Evolutionary conservation across 2,888 invertebrate genomes (phyloP).

Genomic region (Lordiphosa fenestrarum): DNA sequence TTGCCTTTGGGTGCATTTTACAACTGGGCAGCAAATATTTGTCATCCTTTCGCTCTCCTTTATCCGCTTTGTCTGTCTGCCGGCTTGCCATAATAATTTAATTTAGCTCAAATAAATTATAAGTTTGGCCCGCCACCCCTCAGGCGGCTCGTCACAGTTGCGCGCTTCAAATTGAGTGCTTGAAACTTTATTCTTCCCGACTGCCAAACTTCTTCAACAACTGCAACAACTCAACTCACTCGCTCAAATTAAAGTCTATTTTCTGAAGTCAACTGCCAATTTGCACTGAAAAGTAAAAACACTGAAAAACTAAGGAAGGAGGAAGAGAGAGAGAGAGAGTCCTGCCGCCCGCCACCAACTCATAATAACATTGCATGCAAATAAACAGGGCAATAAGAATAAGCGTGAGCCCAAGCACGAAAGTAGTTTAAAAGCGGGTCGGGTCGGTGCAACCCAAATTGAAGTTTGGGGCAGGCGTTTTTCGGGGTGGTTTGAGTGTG

Average conservation of each 20-base stretch:
- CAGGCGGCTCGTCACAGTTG: conserved; percentile 50
- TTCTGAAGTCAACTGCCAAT: conserved; percentile 69
- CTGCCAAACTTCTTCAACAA: conserved; percentile 19
- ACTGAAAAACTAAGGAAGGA: too few species aligned
- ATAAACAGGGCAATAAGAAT: conserved; percentile 50
- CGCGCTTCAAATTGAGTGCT: conserved; percentile 64
- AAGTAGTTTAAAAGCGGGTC: conserved; percentile 51
- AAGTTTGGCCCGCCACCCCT: conserved; percentile 45
- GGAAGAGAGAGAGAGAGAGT: too few species aligned
- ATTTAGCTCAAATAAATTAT: conserved; percentile 72
- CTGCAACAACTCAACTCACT: conserved; percentile 23
- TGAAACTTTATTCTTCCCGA: conserved; percentile 42
- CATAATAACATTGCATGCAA: conserved; percentile 62
- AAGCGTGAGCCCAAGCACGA: conserved; percentile 33
- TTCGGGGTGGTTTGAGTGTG: too few species aligned
- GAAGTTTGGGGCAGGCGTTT: neutral
- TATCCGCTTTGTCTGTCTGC: conserved; percentile 21
- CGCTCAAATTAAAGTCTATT: conserved; percentile 65
- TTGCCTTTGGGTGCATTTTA: conserved; percentile 72
- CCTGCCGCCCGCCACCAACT: too few species aligned
- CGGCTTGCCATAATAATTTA: conserved; percentile 59
- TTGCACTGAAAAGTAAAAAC: conserved; percentile 35
- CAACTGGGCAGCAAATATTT: conserved; percentile 70
- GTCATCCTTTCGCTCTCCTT: conserved; percentile 36
- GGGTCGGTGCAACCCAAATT: conserved; percentile 10